phyloP scores from a whole-genome alignment of 2,888 invertebrate species.

The Andrena trimmerana region DNA sequence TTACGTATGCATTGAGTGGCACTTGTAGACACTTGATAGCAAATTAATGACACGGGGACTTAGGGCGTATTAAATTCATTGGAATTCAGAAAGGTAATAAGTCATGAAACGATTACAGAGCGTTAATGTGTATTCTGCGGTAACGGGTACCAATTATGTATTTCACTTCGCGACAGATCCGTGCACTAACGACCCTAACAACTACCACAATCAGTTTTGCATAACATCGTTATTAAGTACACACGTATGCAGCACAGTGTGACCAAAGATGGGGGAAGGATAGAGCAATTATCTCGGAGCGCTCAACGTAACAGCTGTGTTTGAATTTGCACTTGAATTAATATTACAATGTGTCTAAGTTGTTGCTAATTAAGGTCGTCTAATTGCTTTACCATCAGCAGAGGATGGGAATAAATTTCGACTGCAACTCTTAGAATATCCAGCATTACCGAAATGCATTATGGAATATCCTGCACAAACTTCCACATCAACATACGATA shows the following conservation, averaged over 20 bases:
- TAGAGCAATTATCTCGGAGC: not conserved
- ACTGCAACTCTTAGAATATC: too few species aligned
- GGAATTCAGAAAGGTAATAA: not conserved
- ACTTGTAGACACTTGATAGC: not conserved
- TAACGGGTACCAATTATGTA: not conserved
- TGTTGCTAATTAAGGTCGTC: not conserved
- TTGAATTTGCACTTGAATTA: slow-evolving; percentile 1
- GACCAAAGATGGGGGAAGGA: not conserved
- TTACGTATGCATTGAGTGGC: not conserved
- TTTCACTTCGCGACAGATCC: slow-evolving; percentile 1
- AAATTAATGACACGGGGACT: not conserved
- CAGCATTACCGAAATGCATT: too few species aligned
- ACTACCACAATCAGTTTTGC: not conserved
- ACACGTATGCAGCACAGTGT: not conserved
- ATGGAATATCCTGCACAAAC: too few species aligned
- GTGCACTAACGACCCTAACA: slow-evolving; percentile 3
- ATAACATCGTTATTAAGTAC: not conserved
- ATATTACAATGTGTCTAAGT: not conserved
- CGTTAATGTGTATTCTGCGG: not conserved
- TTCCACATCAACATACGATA: too few species aligned
- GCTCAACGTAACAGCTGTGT: not conserved
- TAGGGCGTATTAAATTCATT: not conserved
- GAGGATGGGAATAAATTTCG: too few species aligned
- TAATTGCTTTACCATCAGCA: too few species aligned
- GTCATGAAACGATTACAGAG: not conserved